Percentiles rank a stretch among this genome's conserved stretches.
phyloP scores from a whole-genome alignment of 1,140 invertebrate species.

The Probaryconus sp. region DNA sequence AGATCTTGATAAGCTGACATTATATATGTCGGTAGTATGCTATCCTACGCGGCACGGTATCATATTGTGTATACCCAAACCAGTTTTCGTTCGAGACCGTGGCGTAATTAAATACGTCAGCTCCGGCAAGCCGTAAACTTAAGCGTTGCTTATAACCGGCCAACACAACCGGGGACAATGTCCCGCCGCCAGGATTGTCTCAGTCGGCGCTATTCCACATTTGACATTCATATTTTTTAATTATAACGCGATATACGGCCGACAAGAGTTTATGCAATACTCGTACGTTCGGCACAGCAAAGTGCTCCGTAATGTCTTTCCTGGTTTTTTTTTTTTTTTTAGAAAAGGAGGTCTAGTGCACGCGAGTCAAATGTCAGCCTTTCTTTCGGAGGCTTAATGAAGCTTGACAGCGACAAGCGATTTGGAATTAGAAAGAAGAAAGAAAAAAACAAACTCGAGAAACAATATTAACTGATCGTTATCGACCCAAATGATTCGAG shows the following conservation, averaged over 20 bases:
- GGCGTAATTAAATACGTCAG: constrained; percentile 70
- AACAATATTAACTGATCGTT: too few relatives aligned
- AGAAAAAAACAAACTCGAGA: too few relatives aligned
- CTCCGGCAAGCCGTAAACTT: constrained; percentile 54
- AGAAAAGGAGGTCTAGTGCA: constrained; percentile 3
- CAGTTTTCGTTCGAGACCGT: constrained; percentile 65
- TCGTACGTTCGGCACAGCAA: neutral
- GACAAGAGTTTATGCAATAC: too few relatives aligned
- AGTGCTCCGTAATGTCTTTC: neutral
- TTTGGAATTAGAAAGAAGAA: constrained; percentile 19
- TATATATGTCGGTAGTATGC: constrained; percentile 72
- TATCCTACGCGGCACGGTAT: constrained; percentile 64
- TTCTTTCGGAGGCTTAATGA: too few relatives aligned
- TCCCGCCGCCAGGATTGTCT: constrained; percentile 29
- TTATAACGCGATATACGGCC: too few relatives aligned
- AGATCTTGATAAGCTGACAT: constrained; percentile 75
- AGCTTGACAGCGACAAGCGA: constrained; percentile 22
- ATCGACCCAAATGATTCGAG: too few relatives aligned
- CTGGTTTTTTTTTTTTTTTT: constrained; percentile 3
- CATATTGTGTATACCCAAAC: constrained; percentile 69
- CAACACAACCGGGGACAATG: constrained; percentile 43
- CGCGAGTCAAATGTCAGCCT: too few relatives aligned
- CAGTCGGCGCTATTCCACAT: constrained; percentile 20
- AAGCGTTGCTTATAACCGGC: constrained; percentile 20
- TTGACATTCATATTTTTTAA: constrained; percentile 38